Base-by-base conservation (phyloP, 2,888 invertebrate genomes). In the Calameuta pallipes region DNA sequence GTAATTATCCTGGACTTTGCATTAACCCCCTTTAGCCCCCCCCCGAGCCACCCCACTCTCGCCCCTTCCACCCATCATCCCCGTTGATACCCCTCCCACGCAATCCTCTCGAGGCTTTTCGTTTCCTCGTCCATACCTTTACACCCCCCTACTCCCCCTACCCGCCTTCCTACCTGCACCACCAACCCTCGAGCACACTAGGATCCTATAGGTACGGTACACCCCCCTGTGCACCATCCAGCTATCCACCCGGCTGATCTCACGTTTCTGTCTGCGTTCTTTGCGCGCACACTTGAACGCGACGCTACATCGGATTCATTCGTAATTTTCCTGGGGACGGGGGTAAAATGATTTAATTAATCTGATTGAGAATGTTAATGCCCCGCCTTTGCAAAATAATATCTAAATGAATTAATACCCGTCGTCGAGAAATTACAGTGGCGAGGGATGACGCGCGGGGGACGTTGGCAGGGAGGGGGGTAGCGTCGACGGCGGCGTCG, bases 1-100 rank as follows among this genome's bases (percentile, higher is more conserved):
- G 91, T 91, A 91, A 91, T 91, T 91, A 91, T 89, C 90, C 87
- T 88, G 88, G 89, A 90, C 90, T 91, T 90, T 89, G 88, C 90
- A 87, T 89, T 88, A 89, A 88, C 89, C 88, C 90, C 87, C 87
- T 89, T 84, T 79, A 78, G 77, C 56, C 56, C 56, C 23, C 56
- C 33, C 33, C 33, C 9, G 2, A 2, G 23, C 77, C 77, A 68
- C 76, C 80, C 37, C 69, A 56, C 30, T 56, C 9, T 23, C 56
- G 0, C 69, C 41, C 15, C 37, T 70, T 36, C 35, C 69, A 73
- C 35, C 69, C 36, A 31, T 11, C 74, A 15, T 34, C n/a, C 68
- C 69, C 15, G 12, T 69, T n/a, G 9, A 69, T 74, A 11, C 69
- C 15, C 69, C 56, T 73, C 31, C 31, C 30, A 31, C 34, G 4